Percentiles rank a stretch among this genome's conserved stretches.
Evolutionary conservation across 2,888 invertebrate genomes (phyloP).

Genomic region (Drosophila barbarae): DNA sequence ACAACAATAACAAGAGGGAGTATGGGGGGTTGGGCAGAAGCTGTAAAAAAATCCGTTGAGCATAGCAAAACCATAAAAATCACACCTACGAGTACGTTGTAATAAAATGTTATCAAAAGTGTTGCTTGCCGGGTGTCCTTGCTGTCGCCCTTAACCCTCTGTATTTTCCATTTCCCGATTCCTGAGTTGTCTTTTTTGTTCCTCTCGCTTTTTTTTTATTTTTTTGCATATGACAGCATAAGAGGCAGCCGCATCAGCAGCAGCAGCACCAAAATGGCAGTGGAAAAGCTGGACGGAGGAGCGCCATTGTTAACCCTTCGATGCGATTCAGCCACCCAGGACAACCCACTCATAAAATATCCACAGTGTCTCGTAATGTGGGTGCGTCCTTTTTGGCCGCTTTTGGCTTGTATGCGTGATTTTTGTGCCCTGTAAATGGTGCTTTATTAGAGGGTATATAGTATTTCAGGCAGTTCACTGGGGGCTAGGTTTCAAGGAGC

Average conservation of each 20-base stretch:
- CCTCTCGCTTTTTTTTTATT: conserved; percentile 44
- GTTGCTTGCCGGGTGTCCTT: conserved; percentile 58
- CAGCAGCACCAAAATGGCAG: conserved; percentile 25
- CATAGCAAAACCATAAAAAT: conserved; percentile 76
- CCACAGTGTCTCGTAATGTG: conserved; percentile 56
- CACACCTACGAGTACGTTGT: conserved; percentile 75
- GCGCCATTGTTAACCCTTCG: conserved; percentile 67
- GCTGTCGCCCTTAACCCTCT: conserved; percentile 16
- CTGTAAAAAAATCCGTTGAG: conserved; percentile 65
- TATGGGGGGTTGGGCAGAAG: conserved; percentile 3
- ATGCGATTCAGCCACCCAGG: conserved; percentile 37
- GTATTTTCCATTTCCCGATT: conserved; percentile 25
- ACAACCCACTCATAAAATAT: conserved; percentile 59
- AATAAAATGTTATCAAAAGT: conserved; percentile 77
- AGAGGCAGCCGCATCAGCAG: conserved; percentile 33
- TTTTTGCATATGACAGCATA: conserved; percentile 72
- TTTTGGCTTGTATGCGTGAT: conserved; percentile 21
- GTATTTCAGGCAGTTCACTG: not conserved
- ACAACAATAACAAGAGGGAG: conserved; percentile 8
- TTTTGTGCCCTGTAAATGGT: conserved; percentile 11
- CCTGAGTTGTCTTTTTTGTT: conserved; percentile 3
- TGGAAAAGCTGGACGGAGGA: conserved; percentile 52
- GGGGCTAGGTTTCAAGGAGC: too few relatives aligned
- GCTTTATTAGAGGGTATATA: not conserved
- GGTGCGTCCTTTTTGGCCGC: conserved; percentile 51